Evolutionary conservation across 2,797 vertebrate species (phyloP).

Genomic region (Parambassis ranga): DNA sequence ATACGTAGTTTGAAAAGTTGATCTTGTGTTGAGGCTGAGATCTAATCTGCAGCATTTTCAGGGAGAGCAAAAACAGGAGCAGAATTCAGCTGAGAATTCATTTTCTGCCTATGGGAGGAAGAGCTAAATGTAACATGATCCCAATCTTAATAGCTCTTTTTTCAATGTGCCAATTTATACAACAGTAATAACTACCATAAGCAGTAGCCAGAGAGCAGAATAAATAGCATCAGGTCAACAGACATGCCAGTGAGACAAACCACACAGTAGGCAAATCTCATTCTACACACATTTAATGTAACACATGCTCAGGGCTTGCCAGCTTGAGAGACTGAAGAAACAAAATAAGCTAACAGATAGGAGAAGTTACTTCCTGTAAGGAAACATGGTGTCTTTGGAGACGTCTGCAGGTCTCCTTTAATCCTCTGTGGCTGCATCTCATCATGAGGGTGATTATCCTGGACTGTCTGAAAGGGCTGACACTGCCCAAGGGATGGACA

Average conservation of each 20-base stretch:
- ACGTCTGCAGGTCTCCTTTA: conserved; percentile 42
- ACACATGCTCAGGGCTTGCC: conserved; percentile 17
- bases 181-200: conserved; percentile 55
- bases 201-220: conserved; percentile 28
- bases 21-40: conserved; percentile 5
- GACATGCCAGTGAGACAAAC: conserved; percentile 31
- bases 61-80: conserved; percentile 6
- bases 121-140: conserved; percentile 54
- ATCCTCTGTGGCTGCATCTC: conserved; percentile 52
- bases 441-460: conserved; percentile 49
- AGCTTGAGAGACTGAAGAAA: conserved; percentile 3
- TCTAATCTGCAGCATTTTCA: conserved; percentile 26
- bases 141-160: conserved; percentile 58
- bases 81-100: conserved; percentile 54
- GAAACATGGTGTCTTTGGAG: conserved; percentile 39
- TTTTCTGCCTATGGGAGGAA: conserved; percentile 52
- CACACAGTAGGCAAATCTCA: conserved; percentile 41
- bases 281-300: conserved; percentile 21
- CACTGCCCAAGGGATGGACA: conserved; percentile 23
- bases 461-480: conserved; percentile 55
- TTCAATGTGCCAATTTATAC: conserved; percentile 54
- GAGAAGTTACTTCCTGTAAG: conserved; percentile 55
- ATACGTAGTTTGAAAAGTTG: conserved; percentile 7
- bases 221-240: conserved; percentile 46
- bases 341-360: background rate